Conservation (phyloP, 2,113 vertebrate species). For the Rousettus leschenaultii region DNA sequence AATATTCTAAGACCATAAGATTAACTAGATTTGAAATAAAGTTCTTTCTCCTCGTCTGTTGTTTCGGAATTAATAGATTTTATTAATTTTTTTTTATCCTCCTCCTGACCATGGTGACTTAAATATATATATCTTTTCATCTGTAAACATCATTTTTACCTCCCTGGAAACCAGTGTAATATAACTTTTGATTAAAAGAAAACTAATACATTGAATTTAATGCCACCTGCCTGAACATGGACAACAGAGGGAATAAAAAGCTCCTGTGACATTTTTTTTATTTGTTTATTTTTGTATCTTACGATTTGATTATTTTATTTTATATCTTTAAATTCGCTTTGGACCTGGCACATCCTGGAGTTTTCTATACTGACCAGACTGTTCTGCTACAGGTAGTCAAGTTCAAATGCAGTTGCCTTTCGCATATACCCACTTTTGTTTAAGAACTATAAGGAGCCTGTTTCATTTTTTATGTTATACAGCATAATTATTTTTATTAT, state of each 20-base stretch:
- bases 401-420: slow-evolving; percentile 87
- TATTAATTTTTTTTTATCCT: background rate
- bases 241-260: background rate
- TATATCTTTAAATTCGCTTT: slow-evolving; percentile 77
- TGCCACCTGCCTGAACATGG: background rate
- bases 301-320: background rate
- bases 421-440: slow-evolving; percentile 89
- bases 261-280: background rate
- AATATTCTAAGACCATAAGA: background rate
- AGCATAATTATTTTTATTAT: slow-evolving; percentile 38
- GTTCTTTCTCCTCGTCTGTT: background rate
- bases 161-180: background rate
- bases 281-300: background rate
- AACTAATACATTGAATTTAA: background rate
- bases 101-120: background rate
- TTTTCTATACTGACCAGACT: slow-evolving; percentile 91
- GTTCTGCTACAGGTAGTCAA: slow-evolving; percentile 88
- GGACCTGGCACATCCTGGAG: slow-evolving; percentile 89
- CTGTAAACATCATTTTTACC: background rate
- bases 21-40: background rate
- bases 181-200: background rate
- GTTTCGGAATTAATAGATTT: background rate
- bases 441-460: background rate
- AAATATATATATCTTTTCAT: background rate
- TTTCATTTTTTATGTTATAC: background rate